Evolutionary conservation across 2,797 vertebrate genomes (phyloP).

Genomic region (Zalophus californianus): DNA sequence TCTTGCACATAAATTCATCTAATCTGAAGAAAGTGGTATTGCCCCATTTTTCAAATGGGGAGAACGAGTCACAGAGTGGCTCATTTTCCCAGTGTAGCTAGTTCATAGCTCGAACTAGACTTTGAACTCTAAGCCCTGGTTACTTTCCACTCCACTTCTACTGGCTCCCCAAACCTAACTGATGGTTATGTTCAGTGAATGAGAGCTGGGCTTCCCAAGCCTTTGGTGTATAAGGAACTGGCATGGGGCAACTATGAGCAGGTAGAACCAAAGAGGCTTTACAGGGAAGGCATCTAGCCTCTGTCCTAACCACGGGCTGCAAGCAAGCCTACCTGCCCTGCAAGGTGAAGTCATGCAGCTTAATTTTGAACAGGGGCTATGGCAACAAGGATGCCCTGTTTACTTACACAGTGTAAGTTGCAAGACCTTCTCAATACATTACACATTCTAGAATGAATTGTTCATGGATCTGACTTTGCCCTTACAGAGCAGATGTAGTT

Average conservation of each 20-base stretch:
- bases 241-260: neutral
- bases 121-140: neutral
- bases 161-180: neutral
- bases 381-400: neutral
- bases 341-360: neutral
- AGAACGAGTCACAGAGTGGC: neutral
- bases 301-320: neutral
- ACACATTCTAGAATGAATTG: neutral
- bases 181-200: neutral
- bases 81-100: neutral
- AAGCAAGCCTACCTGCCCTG: neutral
- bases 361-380: neutral
- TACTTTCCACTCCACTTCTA: neutral
- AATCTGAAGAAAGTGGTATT: neutral
- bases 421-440: neutral
- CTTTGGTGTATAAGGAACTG: neutral
- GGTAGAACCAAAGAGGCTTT: neutral
- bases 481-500: neutral
- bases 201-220: neutral
- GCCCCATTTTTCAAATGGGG: neutral
- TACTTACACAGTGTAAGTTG: neutral
- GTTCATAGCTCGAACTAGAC: neutral
- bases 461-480: neutral
- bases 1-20: neutral
- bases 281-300: neutral